Percentiles rank a stretch among this genome's conserved stretches.
These are phyloP conservation scores for Rapana venosa DNA, from an alignment of 2,888 invertebrate species.

Conservation along the genomic window DNA sequence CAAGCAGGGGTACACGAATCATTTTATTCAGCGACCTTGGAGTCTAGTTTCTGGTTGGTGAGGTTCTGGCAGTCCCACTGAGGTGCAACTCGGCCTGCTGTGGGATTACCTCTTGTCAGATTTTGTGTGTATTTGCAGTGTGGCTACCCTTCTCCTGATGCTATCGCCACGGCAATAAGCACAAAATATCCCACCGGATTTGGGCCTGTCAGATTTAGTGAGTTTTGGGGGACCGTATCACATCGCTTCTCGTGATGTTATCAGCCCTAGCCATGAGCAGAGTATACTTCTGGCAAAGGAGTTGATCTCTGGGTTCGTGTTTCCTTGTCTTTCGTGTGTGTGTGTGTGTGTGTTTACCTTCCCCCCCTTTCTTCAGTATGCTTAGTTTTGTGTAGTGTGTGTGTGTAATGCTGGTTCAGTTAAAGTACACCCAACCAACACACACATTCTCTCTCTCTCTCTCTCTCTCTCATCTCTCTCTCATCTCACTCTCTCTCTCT, in stretches of 20 bases:
- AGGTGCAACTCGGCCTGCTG: background rate
- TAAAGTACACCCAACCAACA: too few relatives aligned
- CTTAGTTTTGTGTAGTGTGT: too few relatives aligned
- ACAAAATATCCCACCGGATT: background rate
- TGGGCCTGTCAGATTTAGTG: background rate
- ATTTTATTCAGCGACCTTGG: too few relatives aligned
- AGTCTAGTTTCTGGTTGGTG: too few relatives aligned
- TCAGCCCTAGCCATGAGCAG: background rate
- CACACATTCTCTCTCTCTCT: background rate
- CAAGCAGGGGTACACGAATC: too few relatives aligned
- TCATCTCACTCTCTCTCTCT: background rate
- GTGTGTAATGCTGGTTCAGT: too few relatives aligned
- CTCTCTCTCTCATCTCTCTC: background rate
- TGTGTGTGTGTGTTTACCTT: too few relatives aligned
- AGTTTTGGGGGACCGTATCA: background rate
- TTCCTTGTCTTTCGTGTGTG: background rate
- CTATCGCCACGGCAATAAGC: background rate
- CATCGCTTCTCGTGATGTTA: slow-evolving; percentile 19
- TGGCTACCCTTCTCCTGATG: slow-evolving; percentile 17
- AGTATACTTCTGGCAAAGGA: background rate
- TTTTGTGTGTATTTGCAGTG: slow-evolving; percentile 7
- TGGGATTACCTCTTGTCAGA: slow-evolving; percentile 9
- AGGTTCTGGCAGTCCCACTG: background rate
- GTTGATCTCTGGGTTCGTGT: background rate
- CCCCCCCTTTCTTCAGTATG: background rate